Percentiles rank a stretch among this genome's conserved stretches.
These are phyloP conservation scores for Leucoma salicis DNA, from an alignment of 2,888 invertebrate genomes.

Conservation along the genomic window DNA sequence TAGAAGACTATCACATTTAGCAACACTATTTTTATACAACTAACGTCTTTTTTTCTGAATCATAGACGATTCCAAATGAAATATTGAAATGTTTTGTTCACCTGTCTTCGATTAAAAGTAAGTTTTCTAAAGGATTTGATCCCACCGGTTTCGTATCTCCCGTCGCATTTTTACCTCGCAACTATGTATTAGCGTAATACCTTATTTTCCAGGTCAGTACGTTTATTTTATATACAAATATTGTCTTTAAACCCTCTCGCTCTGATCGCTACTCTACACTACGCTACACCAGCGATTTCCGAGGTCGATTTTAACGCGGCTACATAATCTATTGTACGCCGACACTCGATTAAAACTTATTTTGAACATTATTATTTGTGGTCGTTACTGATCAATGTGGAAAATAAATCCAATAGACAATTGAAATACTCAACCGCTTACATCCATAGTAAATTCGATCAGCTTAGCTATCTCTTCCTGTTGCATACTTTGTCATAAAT, in stretches of 20 bases:
- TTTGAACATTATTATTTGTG: constrained; percentile 67
- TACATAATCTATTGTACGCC: constrained; percentile 62
- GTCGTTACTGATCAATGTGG: constrained; percentile 64
- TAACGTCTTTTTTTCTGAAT: constrained; percentile 77
- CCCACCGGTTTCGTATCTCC: constrained; percentile 80
- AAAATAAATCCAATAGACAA: constrained; percentile 66
- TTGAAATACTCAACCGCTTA: constrained; percentile 74
- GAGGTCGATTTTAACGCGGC: constrained; percentile 73
- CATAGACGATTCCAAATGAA: constrained; percentile 68
- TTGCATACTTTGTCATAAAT: constrained; percentile 52
- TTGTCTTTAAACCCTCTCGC: constrained; percentile 83
- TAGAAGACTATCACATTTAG: constrained; percentile 81
- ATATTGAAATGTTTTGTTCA: constrained; percentile 66
- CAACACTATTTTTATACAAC: constrained; percentile 75
- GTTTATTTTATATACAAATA: constrained; percentile 82
- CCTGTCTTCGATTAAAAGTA: constrained; percentile 73
- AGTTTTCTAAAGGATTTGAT: constrained; percentile 82
- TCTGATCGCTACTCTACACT: constrained; percentile 79
- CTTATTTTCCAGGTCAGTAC: constrained; percentile 76
- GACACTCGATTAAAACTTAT: constrained; percentile 59
- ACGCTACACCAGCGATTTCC: constrained; percentile 73
- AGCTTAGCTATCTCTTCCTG: constrained; percentile 69
- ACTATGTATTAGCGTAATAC: constrained; percentile 69
- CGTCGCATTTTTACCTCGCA: constrained; percentile 50
- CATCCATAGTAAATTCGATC: constrained; percentile 82